Evolutionary conservation across 2,888 invertebrate species (phyloP).

Genomic region (Tridacna gigas): DNA sequence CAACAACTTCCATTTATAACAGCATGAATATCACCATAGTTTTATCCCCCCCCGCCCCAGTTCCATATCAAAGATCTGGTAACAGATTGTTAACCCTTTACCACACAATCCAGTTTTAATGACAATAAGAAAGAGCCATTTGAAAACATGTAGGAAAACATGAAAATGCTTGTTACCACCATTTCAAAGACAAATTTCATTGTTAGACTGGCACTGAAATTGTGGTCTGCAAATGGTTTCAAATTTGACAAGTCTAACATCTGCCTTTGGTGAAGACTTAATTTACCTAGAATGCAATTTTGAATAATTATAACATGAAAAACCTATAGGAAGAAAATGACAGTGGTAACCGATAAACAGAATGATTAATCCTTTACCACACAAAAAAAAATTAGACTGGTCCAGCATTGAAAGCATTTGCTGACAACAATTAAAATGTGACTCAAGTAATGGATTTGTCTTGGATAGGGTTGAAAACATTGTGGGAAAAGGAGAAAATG

Average conservation of each 20-base stretch:
- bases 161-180: neutral
- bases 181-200: neutral
- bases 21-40: neutral
- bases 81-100: neutral
- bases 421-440: neutral
- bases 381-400: neutral
- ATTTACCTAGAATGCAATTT: neutral
- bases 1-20: neutral
- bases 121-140: too few species aligned
- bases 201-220: neutral
- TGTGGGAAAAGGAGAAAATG: neutral
- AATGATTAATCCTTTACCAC: neutral
- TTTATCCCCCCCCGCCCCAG: neutral
- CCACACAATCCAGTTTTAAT: neutral
- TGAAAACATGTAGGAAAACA: neutral
- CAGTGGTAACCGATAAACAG: neutral
- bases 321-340: neutral
- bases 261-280: neutral
- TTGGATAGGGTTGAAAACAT: neutral
- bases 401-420: neutral
- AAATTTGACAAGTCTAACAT: neutral
- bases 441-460: neutral
- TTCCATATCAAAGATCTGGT: neutral
- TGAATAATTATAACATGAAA: neutral
- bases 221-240: neutral